Conservation (phyloP, 2,113 vertebrate genomes). For the Oenanthe melanoleuca region DNA sequence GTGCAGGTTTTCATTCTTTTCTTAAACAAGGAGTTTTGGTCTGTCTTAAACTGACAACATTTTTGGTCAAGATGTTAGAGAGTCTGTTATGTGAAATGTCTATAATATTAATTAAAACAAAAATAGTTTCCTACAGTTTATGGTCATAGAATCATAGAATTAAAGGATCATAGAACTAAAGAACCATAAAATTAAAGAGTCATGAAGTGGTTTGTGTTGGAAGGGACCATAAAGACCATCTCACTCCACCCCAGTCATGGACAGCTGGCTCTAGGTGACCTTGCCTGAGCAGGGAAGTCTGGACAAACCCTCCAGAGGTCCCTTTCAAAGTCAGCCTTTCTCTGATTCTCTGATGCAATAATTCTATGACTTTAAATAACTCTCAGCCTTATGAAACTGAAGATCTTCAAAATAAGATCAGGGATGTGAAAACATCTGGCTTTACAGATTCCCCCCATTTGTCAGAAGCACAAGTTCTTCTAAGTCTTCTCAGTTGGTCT, state of each 20-base stretch:
- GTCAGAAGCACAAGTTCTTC: neutral
- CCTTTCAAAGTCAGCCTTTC: neutral
- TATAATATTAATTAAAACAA: neutral
- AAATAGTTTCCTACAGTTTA: neutral
- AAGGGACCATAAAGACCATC: neutral
- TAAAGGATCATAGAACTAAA: neutral
- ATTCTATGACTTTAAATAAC: neutral
- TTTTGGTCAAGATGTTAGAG: neutral
- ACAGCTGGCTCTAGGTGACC: neutral
- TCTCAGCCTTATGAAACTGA: neutral
- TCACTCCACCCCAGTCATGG: neutral
- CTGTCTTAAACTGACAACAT: no score
- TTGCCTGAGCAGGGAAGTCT: neutral
- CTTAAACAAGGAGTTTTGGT: neutral
- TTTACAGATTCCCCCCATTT: neutral
- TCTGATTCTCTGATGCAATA: neutral
- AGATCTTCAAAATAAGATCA: neutral
- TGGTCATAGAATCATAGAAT: neutral
- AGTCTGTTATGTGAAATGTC: neutral
- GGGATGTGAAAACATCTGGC: neutral
- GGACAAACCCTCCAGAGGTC: neutral
- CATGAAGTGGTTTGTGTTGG: neutral
- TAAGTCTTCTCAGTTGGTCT: neutral
- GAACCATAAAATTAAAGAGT: neutral
- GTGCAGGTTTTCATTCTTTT: neutral